Conservation (phyloP, 92 coral and sea anemone genomes). For the Meandrina meandrites region DNA sequence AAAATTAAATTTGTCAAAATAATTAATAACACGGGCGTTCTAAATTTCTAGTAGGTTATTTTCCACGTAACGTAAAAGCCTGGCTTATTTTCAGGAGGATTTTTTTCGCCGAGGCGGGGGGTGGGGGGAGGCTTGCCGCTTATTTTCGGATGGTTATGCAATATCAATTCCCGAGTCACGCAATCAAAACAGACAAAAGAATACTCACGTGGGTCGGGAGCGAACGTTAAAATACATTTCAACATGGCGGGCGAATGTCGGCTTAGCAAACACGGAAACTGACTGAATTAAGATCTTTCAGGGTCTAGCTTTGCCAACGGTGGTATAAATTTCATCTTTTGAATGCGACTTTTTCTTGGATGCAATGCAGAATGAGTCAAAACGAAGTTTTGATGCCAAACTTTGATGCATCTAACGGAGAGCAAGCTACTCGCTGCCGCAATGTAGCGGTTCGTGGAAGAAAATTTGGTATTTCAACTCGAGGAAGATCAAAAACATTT, state of each 20-base stretch:
- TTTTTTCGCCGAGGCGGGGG: no score
- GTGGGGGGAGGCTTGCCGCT: no score
- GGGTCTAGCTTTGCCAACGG: background rate
- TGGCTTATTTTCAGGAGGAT: no score
- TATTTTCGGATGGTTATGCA: no score
- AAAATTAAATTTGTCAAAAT: no score
- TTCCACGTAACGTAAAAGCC: no score
- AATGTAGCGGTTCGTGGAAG: background rate
- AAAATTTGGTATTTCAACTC: background rate
- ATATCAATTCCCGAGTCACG: background rate
- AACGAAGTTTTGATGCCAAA: background rate
- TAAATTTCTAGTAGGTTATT: no score
- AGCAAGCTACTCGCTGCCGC: background rate
- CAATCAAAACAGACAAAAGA: background rate
- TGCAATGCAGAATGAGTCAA: slow-evolving; percentile 3
- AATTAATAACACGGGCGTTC: no score
- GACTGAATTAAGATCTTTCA: background rate
- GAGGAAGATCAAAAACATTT: slow-evolving; percentile 3
- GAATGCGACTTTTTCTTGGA: background rate
- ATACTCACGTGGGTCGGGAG: background rate
- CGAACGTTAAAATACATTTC: background rate
- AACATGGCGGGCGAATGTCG: slow-evolving; percentile 23
- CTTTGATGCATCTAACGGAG: background rate
- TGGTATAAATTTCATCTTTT: background rate
- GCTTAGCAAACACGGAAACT: background rate